Percentiles rank a stretch among this genome's conserved stretches.
These are phyloP conservation scores for Amblyornis subalaris DNA, from an alignment of 2,113 vertebrate genomes.

Conservation along the genomic window DNA sequence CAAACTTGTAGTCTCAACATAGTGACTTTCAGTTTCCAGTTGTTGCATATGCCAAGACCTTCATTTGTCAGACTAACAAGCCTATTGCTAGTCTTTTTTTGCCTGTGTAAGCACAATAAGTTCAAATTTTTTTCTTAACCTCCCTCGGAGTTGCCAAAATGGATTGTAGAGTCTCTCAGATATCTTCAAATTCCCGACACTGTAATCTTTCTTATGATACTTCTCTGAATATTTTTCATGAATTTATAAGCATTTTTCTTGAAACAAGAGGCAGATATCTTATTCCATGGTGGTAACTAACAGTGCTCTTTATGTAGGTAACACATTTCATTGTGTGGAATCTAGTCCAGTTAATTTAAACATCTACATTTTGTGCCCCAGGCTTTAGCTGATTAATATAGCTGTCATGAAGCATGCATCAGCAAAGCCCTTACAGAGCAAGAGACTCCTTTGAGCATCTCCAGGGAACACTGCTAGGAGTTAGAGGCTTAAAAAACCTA, in stretches of 20 bases:
- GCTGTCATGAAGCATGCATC: neutral
- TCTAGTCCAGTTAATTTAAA: neutral
- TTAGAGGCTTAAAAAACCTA: neutral
- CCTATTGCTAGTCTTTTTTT: neutral
- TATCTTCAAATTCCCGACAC: neutral
- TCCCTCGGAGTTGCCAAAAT: neutral
- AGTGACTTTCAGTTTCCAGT: neutral
- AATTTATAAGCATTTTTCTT: neutral
- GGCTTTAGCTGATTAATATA: neutral
- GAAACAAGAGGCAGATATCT: neutral
- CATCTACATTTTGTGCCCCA: neutral
- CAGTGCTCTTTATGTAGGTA: neutral
- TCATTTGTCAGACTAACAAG: neutral
- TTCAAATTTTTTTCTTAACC: neutral
- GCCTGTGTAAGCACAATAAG: neutral
- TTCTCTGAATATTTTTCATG: neutral
- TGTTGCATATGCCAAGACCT: neutral
- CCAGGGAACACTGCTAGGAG: neutral
- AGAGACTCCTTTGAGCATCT: neutral
- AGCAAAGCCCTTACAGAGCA: neutral
- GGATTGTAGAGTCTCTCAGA: neutral
- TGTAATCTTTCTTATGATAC: neutral
- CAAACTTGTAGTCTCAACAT: neutral
- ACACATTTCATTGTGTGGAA: neutral
- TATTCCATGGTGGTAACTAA: neutral